Conservation (phyloP, 2,797 vertebrate species). For the Chromis chromis region DNA sequence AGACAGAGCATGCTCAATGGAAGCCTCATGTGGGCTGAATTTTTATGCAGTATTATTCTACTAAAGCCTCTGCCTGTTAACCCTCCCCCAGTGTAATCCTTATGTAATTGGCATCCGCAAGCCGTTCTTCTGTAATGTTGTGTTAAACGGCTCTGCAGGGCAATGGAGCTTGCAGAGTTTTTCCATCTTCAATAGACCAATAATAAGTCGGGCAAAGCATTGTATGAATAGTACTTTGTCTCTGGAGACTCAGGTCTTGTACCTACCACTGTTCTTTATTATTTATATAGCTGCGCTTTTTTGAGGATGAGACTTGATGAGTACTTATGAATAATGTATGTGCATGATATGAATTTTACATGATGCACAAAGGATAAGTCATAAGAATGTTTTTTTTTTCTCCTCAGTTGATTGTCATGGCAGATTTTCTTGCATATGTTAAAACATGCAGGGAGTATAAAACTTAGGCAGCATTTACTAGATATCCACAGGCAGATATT, state of each 20-base stretch:
- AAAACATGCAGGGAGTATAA: constrained; percentile 15
- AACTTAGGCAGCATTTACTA: constrained; percentile 8
- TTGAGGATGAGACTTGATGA: constrained; percentile 63
- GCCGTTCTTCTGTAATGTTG: constrained; percentile 54
- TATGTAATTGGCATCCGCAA: constrained; percentile 69
- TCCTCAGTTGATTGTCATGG: constrained; percentile 36
- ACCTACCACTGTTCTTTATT: constrained; percentile 64
- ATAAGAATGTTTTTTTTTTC: constrained; percentile 17
- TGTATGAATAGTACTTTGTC: constrained; percentile 50
- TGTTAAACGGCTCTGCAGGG: constrained; percentile 65
- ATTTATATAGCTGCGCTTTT: constrained; percentile 68
- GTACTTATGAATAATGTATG: constrained; percentile 66
- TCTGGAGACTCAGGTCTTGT: constrained; percentile 50
- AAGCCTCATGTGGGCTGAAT: constrained; percentile 43
- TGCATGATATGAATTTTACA: constrained; percentile 66
- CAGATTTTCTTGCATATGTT: constrained; percentile 36
- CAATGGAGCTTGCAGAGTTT: constrained; percentile 53
- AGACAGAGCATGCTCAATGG: constrained; percentile 25
- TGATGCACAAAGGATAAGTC: constrained; percentile 52
- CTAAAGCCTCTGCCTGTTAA: constrained; percentile 58
- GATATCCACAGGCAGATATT: constrained; percentile 19
- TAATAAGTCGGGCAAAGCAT: constrained; percentile 42
- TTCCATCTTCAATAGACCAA: constrained; percentile 52
- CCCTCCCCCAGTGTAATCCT: constrained; percentile 65
- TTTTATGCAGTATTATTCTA: constrained; percentile 62